Conservation (phyloP, 2,113 vertebrate species). For the Austrofundulus limnaeus region DNA sequence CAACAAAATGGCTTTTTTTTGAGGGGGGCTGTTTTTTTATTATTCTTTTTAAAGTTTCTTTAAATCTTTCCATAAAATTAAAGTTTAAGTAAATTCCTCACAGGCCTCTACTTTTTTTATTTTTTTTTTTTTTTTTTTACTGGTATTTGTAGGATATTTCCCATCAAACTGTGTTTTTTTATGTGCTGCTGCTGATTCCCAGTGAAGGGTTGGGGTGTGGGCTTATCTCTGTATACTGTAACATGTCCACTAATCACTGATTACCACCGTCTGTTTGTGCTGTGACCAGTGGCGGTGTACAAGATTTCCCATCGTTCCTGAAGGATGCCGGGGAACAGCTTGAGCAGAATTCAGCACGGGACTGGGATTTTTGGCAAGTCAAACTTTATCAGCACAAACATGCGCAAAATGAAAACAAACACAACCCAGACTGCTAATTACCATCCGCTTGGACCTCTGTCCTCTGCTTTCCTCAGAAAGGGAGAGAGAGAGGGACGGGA, state of each 20-base stretch:
- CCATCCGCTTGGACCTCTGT: conserved; percentile 76
- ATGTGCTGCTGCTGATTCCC: conserved; percentile 53
- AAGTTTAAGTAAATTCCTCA: conserved; percentile 3
- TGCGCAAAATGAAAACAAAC: conserved; percentile 82
- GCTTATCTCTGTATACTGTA: conserved; percentile 73
- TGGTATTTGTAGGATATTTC: conserved; percentile 2
- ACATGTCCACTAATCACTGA: conserved; percentile 76
- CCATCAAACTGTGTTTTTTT: conserved; percentile 28
- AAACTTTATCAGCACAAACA: conserved; percentile 84
- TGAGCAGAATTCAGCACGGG: conserved; percentile 74
- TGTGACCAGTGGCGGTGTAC: conserved; percentile 69
- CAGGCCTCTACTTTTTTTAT: conserved; percentile 2
- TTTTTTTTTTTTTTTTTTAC: no score
- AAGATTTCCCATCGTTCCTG: conserved; percentile 75
- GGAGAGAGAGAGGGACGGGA: conserved; percentile 64
- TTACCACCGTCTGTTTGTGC: conserved; percentile 71
- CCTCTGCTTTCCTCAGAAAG: conserved; percentile 57
- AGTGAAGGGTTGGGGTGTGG: conserved; percentile 57
- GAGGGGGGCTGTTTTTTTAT: not conserved
- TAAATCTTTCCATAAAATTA: conserved; percentile 21
- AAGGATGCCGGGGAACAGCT: conserved; percentile 76
- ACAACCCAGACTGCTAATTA: conserved; percentile 81
- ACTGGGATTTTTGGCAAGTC: conserved; percentile 80
- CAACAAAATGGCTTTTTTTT: conserved; percentile 13
- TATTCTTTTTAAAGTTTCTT: conserved; percentile 8